Percentiles rank a stretch among this genome's conserved stretches.
Conservation (phyloP, 2,888 invertebrate genomes). For the Cheilosia urbana region DNA sequence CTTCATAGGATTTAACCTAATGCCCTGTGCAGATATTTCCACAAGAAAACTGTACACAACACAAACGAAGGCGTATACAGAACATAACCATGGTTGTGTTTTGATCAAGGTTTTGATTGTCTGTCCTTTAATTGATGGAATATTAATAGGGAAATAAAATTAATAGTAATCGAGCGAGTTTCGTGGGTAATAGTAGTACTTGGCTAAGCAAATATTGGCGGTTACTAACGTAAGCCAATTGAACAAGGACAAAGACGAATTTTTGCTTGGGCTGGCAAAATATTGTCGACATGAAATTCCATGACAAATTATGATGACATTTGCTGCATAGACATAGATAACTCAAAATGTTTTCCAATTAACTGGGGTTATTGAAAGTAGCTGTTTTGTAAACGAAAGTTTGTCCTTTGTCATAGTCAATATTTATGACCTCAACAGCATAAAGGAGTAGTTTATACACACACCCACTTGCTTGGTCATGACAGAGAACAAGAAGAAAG, state of each 20-base stretch:
- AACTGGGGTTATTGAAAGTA: not conserved
- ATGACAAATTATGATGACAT: not conserved
- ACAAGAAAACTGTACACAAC: not conserved
- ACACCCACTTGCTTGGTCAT: no score
- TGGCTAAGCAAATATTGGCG: not conserved
- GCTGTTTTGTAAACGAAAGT: no score
- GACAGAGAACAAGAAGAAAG: no score
- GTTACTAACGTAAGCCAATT: constrained; percentile 13
- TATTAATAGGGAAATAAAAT: constrained; percentile 55
- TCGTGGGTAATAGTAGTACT: constrained; percentile 18
- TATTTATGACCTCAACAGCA: no score
- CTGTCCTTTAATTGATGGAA: constrained; percentile 54
- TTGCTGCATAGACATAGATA: not conserved
- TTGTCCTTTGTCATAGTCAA: no score
- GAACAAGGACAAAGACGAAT: not conserved
- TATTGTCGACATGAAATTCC: not conserved
- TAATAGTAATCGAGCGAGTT: constrained; percentile 23
- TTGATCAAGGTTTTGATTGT: not conserved
- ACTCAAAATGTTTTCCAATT: not conserved
- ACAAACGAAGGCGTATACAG: not conserved
- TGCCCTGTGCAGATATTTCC: not conserved
- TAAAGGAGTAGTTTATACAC: no score
- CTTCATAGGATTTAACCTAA: constrained; percentile 53
- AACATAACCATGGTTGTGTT: constrained; percentile 2
- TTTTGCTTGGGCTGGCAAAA: constrained; percentile 7